These are phyloP conservation scores for Halichondria panicea DNA, from an alignment of 37 sponge, comb jelly and placozoan species.

Conservation along the genomic window DNA sequence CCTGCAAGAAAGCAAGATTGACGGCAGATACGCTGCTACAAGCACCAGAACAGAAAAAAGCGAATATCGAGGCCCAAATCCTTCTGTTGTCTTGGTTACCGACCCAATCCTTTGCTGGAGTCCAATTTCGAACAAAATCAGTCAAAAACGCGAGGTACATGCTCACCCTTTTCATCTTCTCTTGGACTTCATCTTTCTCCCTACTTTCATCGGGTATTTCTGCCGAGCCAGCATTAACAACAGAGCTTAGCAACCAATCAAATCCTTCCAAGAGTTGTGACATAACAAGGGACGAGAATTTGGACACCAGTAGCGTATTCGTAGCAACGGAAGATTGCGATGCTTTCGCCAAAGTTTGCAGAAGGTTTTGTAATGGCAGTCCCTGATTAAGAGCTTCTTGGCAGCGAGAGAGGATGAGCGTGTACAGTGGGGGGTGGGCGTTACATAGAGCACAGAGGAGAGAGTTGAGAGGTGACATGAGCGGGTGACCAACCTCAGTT, in stretches of 20 bases:
- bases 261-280: conserved; percentile 14
- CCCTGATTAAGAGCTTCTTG: background rate
- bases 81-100: background rate
- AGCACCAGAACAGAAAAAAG: conserved; percentile 19
- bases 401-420: conserved; percentile 21
- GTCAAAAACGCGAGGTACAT: conserved; percentile 57
- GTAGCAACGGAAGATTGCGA: conserved; percentile 35
- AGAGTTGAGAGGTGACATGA: conserved; percentile 34
- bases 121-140: conserved; percentile 32
- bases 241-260: background rate
- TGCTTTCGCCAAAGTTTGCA: conserved; percentile 45
- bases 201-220: background rate
- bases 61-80: conserved; percentile 41
- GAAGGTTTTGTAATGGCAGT: conserved; percentile 3
- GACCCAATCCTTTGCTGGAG: conserved; percentile 43
- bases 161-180: conserved; percentile 4
- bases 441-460: conserved; percentile 66
- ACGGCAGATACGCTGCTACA: background rate
- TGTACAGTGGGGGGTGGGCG: conserved; percentile 9
- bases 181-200: background rate
- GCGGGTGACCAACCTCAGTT: conserved; percentile 4
- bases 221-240: background rate
- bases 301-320: conserved; percentile 28
- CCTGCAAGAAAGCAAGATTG: conserved; percentile 33
- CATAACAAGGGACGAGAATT: conserved; percentile 2